Percentiles rank a stretch among this genome's conserved stretches.
These are phyloP conservation scores for Nyctibius bracteatus DNA, from an alignment of 2,113 vertebrate species.

Conservation along the genomic window DNA sequence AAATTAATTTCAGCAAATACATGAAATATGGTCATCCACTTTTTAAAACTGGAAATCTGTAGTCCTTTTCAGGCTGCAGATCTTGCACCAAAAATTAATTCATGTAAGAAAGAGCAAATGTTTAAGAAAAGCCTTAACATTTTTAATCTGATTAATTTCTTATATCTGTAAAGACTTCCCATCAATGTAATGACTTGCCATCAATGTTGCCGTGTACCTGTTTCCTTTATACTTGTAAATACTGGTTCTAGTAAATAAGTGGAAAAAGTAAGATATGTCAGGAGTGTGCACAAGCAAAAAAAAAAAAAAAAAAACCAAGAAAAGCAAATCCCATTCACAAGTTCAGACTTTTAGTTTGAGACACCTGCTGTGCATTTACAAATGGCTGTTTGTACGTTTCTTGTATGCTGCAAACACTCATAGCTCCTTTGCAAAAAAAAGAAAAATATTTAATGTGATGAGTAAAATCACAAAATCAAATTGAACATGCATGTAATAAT, in stretches of 20 bases:
- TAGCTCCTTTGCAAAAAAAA: not conserved
- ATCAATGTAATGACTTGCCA: not conserved
- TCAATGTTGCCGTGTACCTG: not conserved
- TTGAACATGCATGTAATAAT: not conserved
- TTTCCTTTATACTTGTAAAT: not conserved
- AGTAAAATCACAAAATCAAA: not conserved
- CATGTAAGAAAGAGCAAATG: not conserved
- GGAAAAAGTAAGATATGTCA: not conserved
- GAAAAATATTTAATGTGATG: not conserved
- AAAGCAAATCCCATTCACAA: not conserved
- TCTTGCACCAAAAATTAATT: not conserved
- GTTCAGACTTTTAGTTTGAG: not conserved
- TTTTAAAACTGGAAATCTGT: not conserved
- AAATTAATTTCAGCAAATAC: not conserved
- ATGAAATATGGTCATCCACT: not conserved
- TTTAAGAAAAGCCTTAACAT: not conserved
- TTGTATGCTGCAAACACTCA: not conserved
- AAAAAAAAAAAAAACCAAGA: not conserved
- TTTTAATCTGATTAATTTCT: not conserved
- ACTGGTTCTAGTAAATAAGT: not conserved
- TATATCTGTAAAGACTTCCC: not conserved
- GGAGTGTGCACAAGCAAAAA: not conserved
- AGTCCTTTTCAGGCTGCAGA: not conserved
- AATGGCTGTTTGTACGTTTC: not conserved
- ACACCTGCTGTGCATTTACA: not conserved